Percentiles rank a stretch among this genome's conserved stretches.
phyloP scores from a whole-genome alignment of 2,113 vertebrate genomes.

The Gasterosteus aculeatus region DNA sequence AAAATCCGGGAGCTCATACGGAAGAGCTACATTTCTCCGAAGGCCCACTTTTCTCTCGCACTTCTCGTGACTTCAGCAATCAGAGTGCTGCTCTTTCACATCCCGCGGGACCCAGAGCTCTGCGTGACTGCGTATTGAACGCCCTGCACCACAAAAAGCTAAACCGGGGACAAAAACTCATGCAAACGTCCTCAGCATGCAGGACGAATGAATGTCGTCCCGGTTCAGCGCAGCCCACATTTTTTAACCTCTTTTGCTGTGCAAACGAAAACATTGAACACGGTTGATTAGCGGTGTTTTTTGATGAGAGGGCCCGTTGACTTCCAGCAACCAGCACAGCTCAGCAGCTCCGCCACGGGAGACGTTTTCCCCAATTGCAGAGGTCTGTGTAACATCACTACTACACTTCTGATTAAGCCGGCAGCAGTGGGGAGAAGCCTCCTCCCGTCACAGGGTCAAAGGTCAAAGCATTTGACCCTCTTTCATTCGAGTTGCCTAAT shows the following conservation, averaged over 20 bases:
- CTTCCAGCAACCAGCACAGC: constrained; percentile 40
- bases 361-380: constrained; percentile 28
- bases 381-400: constrained; percentile 7
- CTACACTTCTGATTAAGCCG: constrained; percentile 11
- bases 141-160: constrained; percentile 10
- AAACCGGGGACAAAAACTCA: constrained; percentile 22
- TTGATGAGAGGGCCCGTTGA: constrained; percentile 24
- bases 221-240: constrained; percentile 10
- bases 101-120: neutral
- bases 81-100: neutral
- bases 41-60: neutral
- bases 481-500: constrained; percentile 13
- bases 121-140: constrained; percentile 20
- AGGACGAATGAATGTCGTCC: neutral
- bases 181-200: neutral
- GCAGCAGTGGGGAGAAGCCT: neutral
- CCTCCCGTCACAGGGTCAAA: constrained; percentile 29
- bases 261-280: constrained; percentile 52
- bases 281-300: constrained; percentile 43
- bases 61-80: neutral
- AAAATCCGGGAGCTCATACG: neutral
- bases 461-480: neutral
- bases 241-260: constrained; percentile 35
- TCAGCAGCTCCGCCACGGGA: constrained; percentile 44
- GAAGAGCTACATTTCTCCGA: neutral